Evolutionary conservation across 2,113 vertebrate genomes (phyloP).

Genomic region (Misgurnus anguillicaudatus): DNA sequence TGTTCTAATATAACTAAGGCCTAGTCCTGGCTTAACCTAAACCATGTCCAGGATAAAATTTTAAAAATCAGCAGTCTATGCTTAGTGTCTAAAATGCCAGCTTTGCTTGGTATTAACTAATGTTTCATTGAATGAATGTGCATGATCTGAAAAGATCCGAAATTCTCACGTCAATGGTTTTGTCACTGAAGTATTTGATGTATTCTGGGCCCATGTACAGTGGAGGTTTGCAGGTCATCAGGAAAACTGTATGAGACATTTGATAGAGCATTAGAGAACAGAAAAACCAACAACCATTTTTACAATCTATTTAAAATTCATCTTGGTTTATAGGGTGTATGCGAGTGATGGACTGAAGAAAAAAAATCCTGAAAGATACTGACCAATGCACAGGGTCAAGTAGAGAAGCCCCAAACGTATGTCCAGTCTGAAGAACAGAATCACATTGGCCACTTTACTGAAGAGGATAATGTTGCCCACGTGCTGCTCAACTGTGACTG

Average conservation of each 20-base stretch:
- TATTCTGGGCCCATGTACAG: slow-evolving; percentile 95
- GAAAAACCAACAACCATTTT: too few relatives aligned
- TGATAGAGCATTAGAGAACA: not conserved
- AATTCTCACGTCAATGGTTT: slow-evolving; percentile 89
- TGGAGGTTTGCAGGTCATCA: slow-evolving; percentile 95
- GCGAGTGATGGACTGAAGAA: not conserved
- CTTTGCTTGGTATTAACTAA: too few relatives aligned
- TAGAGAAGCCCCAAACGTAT: slow-evolving; percentile 92
- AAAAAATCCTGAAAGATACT: slow-evolving; percentile 25
- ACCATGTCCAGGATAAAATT: too few relatives aligned
- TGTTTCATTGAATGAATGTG: too few relatives aligned
- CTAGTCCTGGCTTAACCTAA: too few relatives aligned
- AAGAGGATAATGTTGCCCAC: slow-evolving; percentile 96
- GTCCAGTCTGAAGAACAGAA: slow-evolving; percentile 95
- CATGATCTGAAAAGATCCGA: not conserved
- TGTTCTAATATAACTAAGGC: too few relatives aligned
- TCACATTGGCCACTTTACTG: slow-evolving; percentile 92
- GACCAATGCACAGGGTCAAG: slow-evolving; percentile 86
- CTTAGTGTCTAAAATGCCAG: too few relatives aligned
- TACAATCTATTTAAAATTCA: too few relatives aligned
- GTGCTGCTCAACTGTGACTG: slow-evolving; percentile 95
- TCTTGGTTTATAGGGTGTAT: too few relatives aligned
- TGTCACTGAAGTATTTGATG: slow-evolving; percentile 95
- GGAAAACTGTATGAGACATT: slow-evolving; percentile 77
- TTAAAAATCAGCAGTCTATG: too few relatives aligned